Conservation (phyloP, 2,113 vertebrate genomes). For the Tyrannus savana region DNA sequence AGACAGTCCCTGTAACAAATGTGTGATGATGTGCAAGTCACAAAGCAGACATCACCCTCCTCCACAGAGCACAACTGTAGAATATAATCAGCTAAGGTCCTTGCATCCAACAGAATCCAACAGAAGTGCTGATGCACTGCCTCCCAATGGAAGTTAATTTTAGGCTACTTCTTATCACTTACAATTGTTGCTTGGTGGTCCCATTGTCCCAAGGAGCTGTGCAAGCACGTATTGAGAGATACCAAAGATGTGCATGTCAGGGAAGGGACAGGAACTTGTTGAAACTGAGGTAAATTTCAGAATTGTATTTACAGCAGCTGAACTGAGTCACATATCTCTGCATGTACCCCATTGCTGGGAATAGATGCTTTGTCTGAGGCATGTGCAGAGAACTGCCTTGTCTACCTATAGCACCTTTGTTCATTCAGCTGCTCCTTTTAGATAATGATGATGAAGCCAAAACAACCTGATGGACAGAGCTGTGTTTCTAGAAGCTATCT, state of each 20-base stretch:
- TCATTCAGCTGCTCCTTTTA: background rate
- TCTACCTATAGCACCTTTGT: background rate
- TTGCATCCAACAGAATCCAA: background rate
- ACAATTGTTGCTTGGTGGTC: background rate
- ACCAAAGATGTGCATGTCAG: background rate
- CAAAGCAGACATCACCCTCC: background rate
- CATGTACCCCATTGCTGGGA: background rate
- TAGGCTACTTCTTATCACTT: background rate
- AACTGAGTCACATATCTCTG: background rate
- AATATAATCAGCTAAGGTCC: background rate
- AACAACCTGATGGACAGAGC: background rate
- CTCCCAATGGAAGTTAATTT: background rate
- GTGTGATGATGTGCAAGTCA: background rate
- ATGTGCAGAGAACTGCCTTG: background rate
- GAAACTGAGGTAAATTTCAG: background rate
- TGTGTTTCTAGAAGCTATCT: background rate
- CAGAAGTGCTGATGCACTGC: background rate
- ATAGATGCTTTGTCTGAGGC: background rate
- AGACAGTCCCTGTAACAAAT: background rate
- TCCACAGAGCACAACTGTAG: background rate
- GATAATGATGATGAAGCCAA: background rate
- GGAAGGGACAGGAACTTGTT: background rate
- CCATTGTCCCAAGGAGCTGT: background rate
- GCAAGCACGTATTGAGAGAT: background rate
- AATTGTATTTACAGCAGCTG: background rate